A percentile compares a stretch with the other conserved stretches of the same genome.
phyloP scores from a whole-genome alignment of 2,888 invertebrate genomes.

The Leptinotarsa juncta region DNA sequence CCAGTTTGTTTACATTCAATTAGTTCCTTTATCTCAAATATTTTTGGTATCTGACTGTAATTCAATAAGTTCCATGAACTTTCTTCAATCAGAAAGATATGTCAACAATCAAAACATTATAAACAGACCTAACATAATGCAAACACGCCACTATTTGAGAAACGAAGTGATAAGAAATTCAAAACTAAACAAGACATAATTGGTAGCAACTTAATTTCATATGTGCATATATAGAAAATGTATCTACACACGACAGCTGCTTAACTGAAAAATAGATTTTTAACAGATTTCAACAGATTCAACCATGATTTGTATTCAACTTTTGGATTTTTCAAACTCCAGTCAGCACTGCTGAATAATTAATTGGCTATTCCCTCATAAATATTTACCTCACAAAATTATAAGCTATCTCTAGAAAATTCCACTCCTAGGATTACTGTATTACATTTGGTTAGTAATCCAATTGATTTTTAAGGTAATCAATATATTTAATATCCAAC shows the following conservation, averaged over 20 bases:
- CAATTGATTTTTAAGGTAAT: not conserved
- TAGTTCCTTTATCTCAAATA: not conserved
- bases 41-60: conserved; percentile 4
- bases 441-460: not conserved
- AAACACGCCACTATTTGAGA: not conserved
- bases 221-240: too few species aligned
- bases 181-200: not conserved
- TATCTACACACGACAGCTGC: too few species aligned
- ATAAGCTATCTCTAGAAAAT: too few species aligned
- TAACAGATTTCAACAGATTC: too few species aligned
- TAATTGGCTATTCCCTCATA: too few species aligned
- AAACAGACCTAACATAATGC: not conserved
- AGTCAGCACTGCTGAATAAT: too few species aligned
- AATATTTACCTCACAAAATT: too few species aligned
- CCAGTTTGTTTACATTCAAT: too few species aligned
- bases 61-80: conserved; percentile 8
- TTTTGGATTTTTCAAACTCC: too few species aligned
- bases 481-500: conserved; percentile 5
- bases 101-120: not conserved
- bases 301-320: too few species aligned
- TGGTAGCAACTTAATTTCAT: not conserved
- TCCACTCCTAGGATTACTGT: too few species aligned
- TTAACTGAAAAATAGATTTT: too few species aligned
- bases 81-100: conserved; percentile 13
- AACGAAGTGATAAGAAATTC: not conserved